Evolutionary conservation across 2,888 invertebrate species (phyloP).

Genomic region (Hartigia nigra): DNA sequence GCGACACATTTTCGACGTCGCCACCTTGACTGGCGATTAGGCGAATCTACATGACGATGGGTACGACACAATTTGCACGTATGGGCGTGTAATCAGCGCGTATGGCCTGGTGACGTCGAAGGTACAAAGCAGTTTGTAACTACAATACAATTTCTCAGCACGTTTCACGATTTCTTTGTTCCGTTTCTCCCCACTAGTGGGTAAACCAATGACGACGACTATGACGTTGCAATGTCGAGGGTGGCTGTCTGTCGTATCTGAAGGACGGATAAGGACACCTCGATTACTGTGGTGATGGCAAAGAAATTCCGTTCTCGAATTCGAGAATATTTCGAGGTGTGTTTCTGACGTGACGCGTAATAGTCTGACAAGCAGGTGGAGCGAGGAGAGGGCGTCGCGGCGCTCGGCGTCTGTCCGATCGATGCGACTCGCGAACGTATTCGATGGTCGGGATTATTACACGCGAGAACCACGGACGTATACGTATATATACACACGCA

Average conservation of each 20-base stretch:
- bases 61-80: not conserved
- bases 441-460: conserved; percentile 7
- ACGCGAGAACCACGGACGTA: conserved; percentile 3
- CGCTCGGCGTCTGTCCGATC: conserved; percentile 49
- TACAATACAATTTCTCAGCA: not conserved
- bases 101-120: conserved; percentile 11
- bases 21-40: not conserved
- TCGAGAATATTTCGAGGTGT: conserved; percentile 12
- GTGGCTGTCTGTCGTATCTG: not conserved
- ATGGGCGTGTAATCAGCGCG: conserved; percentile 10
- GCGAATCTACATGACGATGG: not conserved
- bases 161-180: not conserved
- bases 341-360: conserved; percentile 19
- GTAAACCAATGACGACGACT: not conserved
- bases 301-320: not conserved
- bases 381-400: conserved; percentile 48
- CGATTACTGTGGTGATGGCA: not conserved
- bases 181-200: not conserved
- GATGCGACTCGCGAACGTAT: conserved; percentile 33
- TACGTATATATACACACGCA: conserved; percentile 10
- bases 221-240: not conserved
- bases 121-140: not conserved
- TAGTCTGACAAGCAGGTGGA: conserved; percentile 25
- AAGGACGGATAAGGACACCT: not conserved
- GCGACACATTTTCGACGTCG: conserved; percentile 36